Conservation (phyloP, 1,140 invertebrate species). For the Drosophila nannoptera region DNA sequence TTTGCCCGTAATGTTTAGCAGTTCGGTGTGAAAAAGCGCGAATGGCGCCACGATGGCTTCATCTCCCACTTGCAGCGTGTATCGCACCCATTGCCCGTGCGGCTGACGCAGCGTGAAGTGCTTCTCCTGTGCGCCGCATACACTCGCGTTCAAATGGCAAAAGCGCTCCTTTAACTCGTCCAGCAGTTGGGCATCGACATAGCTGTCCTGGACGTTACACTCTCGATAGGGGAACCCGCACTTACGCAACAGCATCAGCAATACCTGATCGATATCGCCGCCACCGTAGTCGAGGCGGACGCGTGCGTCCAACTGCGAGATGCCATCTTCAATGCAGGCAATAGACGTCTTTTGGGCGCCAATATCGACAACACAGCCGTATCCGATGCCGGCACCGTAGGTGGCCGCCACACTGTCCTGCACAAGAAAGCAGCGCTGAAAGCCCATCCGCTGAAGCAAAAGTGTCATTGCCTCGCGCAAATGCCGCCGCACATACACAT, state of each 20-base stretch:
- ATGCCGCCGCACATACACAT: constrained; percentile 93
- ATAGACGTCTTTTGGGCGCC: constrained; percentile 97
- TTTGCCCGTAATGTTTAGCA: constrained; percentile 89
- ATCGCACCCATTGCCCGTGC: constrained; percentile 81
- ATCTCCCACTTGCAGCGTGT: constrained; percentile 92
- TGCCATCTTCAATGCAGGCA: constrained; percentile 97
- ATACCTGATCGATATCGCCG: constrained; percentile 91
- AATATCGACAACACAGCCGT: constrained; percentile 96
- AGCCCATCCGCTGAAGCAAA: constrained; percentile 90
- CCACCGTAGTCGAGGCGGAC: constrained; percentile 93
- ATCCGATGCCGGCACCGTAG: constrained; percentile 94
- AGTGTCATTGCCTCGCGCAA: constrained; percentile 91
- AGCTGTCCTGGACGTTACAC: constrained; percentile 84
- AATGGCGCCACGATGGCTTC: constrained; percentile 95
- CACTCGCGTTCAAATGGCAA: constrained; percentile 91
- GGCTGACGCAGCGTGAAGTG: constrained; percentile 73
- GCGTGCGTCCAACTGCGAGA: constrained; percentile 92
- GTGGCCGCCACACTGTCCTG: constrained; percentile 95
- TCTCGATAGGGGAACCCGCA: constrained; percentile 93
- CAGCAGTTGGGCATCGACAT: constrained; percentile 86
- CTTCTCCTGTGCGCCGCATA: constrained; percentile 72
- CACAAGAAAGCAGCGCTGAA: constrained; percentile 91
- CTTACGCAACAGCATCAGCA: constrained; percentile 92
- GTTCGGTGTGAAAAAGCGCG: constrained; percentile 92
- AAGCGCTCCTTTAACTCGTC: constrained; percentile 93